phyloP scores from a whole-genome alignment of 35 echinoderm and acorn worm species.

The Hemicentrotus pulcherrimus region DNA sequence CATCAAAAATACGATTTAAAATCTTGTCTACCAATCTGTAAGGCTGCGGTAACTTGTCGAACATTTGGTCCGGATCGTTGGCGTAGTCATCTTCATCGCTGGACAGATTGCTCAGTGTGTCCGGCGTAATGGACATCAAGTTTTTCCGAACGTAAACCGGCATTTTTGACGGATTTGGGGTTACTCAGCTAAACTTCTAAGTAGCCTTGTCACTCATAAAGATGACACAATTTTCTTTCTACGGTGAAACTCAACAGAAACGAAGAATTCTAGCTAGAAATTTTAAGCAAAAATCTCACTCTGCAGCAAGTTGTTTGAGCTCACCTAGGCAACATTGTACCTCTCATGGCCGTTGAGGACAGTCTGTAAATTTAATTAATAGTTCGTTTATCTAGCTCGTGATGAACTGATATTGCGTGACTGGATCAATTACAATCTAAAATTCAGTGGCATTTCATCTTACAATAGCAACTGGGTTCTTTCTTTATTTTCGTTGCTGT shows the following conservation, averaged over 20 bases:
- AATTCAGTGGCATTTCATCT: too few species aligned
- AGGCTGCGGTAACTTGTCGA: slow-evolving; percentile 89
- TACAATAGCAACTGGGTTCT: too few species aligned
- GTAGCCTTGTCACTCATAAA: neutral
- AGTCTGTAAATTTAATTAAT: neutral
- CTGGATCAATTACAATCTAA: neutral
- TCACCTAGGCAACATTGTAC: slow-evolving; percentile 17
- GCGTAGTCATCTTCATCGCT: slow-evolving; percentile 96
- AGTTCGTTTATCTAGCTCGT: too few species aligned
- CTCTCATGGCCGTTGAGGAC: neutral
- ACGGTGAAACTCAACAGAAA: neutral
- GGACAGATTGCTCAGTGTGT: slow-evolving; percentile 73
- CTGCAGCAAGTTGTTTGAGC: neutral
- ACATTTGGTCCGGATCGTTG: slow-evolving; percentile 93
- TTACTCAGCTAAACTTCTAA: neutral
- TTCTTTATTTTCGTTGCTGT: too few species aligned
- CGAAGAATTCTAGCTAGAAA: neutral
- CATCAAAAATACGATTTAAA: slow-evolving; percentile 73
- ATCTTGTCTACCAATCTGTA: slow-evolving; percentile 92
- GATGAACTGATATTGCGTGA: too few species aligned
- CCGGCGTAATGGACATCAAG: slow-evolving; percentile 88
- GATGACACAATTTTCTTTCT: neutral
- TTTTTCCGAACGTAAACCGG: slow-evolving; percentile 98
- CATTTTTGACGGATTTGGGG: neutral
- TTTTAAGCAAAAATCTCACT: neutral